A percentile compares a stretch with the other conserved stretches of the same genome.
Evolutionary conservation across 2,797 vertebrate genomes (phyloP).

Genomic region (Cyprinella venusta): DNA sequence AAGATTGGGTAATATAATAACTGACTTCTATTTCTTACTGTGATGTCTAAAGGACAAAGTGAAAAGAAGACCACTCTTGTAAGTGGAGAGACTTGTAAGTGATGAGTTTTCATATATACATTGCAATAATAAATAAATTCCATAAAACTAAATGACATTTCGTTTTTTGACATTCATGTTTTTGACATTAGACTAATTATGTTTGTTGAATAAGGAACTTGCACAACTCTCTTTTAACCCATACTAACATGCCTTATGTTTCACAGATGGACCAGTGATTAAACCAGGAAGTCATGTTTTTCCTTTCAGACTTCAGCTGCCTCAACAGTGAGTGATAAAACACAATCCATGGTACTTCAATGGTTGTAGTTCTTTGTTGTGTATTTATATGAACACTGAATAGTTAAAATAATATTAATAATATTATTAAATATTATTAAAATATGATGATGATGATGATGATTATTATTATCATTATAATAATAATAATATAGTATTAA

Average conservation of each 20-base stretch:
- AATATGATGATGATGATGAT: too few relatives aligned
- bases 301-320: conserved; percentile 88
- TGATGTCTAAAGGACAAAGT: conserved; percentile 9
- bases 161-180: too few relatives aligned
- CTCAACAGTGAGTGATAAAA: conserved; percentile 83
- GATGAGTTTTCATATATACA: not conserved
- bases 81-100: conserved; percentile 57
- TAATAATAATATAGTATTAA: too few relatives aligned
- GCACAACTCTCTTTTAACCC: not conserved
- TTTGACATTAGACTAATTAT: not conserved
- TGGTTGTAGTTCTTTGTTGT: not conserved
- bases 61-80: conserved; percentile 42
- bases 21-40: not conserved
- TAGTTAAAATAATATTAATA: too few relatives aligned
- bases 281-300: conserved; percentile 87
- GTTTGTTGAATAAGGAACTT: not conserved
- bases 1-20: not conserved
- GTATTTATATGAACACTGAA: not conserved
- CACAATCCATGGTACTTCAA: not conserved
- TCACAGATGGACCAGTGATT: conserved; percentile 71
- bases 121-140: not conserved
- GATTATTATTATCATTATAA: too few relatives aligned
- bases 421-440: too few relatives aligned
- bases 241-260: conserved; percentile 2
- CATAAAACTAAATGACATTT: not conserved